These are phyloP conservation scores for Talpa occidentalis DNA, from an alignment of 2,113 vertebrate genomes.

Conservation along the genomic window DNA sequence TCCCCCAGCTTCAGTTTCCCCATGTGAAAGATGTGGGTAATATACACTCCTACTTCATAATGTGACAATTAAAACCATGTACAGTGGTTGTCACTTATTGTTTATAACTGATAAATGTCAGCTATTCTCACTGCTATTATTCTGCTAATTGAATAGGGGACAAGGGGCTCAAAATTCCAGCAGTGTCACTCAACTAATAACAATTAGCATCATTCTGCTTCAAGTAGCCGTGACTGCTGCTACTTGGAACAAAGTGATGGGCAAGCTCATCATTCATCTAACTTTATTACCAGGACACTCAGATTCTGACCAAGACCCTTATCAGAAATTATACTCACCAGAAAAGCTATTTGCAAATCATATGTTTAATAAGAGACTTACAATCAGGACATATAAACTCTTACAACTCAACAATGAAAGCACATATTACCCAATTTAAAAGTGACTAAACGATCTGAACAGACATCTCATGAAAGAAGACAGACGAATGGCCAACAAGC, in stretches of 20 bases:
- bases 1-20: background rate
- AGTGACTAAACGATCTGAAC: background rate
- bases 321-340: background rate
- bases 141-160: background rate
- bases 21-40: background rate
- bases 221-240: background rate
- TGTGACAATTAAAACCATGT: conserved; percentile 15
- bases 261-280: background rate
- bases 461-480: background rate
- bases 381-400: background rate
- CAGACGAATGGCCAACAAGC: background rate
- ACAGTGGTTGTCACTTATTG: background rate
- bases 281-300: background rate
- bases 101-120: background rate
- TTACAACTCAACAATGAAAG: background rate
- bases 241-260: background rate
- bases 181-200: background rate
- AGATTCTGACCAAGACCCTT: background rate
- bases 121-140: background rate
- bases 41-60: background rate
- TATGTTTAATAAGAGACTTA: background rate
- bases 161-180: background rate
- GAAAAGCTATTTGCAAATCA: background rate
- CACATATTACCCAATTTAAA: background rate
- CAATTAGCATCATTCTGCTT: background rate